Percentiles rank a stretch among this genome's conserved stretches.
Conservation (phyloP, 2,797 vertebrate species). For the Mormyrus hasselquistii region DNA sequence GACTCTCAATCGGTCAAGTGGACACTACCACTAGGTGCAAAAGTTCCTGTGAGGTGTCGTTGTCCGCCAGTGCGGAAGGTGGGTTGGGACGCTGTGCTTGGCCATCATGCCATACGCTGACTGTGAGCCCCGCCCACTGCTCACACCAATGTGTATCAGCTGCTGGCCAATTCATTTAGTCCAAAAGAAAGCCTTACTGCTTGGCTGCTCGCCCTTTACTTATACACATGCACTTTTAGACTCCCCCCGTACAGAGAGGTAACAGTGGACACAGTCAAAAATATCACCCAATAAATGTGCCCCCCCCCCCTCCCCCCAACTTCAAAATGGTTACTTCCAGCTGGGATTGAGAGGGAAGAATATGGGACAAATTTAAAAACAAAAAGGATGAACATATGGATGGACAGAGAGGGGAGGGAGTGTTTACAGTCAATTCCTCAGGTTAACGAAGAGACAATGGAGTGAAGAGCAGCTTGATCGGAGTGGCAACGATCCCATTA, state of each 20-base stretch:
- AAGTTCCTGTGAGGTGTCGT: background rate
- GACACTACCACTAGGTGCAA: background rate
- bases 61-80: background rate
- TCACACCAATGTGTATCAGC: background rate
- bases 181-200: background rate
- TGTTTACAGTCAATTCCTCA: slow-evolving; percentile 19
- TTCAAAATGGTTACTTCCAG: background rate
- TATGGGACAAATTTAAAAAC: background rate
- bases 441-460: background rate
- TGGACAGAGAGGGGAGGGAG: background rate
- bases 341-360: slow-evolving; percentile 7
- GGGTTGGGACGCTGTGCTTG: background rate
- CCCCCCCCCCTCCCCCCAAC: background rate
- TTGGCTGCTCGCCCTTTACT: background rate
- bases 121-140: background rate
- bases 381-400: background rate
- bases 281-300: background rate
- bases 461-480: background rate
- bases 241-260: background rate
- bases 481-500: background rate
- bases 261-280: slow-evolving; percentile 11
- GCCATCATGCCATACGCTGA: background rate
- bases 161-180: slow-evolving; percentile 10
- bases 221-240: background rate
- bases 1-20: background rate